Percentiles rank a stretch among this genome's conserved stretches.
Evolutionary conservation across 1,140 invertebrate genomes (phyloP).

Genomic region (Dendrolimus kikuchii): DNA sequence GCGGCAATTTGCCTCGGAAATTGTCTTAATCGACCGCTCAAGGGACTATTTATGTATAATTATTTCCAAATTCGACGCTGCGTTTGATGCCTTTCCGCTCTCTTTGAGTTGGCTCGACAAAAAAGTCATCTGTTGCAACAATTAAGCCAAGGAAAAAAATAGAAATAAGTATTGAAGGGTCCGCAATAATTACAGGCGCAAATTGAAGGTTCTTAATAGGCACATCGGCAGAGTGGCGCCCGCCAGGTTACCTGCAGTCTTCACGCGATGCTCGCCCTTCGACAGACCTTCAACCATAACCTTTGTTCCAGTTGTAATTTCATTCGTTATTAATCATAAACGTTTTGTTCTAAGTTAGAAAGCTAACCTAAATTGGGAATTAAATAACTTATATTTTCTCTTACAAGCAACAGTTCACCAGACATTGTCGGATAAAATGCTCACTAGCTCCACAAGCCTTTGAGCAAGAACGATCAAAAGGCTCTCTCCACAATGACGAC

Average conservation of each 20-base stretch:
- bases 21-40: constrained; percentile 71
- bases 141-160: constrained; percentile 67
- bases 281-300: constrained; percentile 5
- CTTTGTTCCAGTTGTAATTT: constrained; percentile 2
- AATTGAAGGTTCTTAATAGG: constrained; percentile 66
- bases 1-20: constrained; percentile 70
- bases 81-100: constrained; percentile 72
- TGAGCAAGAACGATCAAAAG: constrained; percentile 20
- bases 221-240: constrained; percentile 51
- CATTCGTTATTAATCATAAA: neutral
- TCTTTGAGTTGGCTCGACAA: constrained; percentile 70
- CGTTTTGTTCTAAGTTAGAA: too few relatives aligned
- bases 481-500: constrained; percentile 19
- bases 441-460: constrained; percentile 8
- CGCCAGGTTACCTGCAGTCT: constrained; percentile 46
- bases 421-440: too few relatives aligned
- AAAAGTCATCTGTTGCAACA: constrained; percentile 71
- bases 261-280: constrained; percentile 32
- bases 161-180: constrained; percentile 71
- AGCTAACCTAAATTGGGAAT: too few relatives aligned
- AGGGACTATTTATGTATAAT: constrained; percentile 73
- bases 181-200: constrained; percentile 70
- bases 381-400: too few relatives aligned
- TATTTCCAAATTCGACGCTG: constrained; percentile 71
- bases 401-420: too few relatives aligned